Evolutionary conservation across 2,113 vertebrate species (phyloP).

Genomic region (Gnathonemus longibarbis): DNA sequence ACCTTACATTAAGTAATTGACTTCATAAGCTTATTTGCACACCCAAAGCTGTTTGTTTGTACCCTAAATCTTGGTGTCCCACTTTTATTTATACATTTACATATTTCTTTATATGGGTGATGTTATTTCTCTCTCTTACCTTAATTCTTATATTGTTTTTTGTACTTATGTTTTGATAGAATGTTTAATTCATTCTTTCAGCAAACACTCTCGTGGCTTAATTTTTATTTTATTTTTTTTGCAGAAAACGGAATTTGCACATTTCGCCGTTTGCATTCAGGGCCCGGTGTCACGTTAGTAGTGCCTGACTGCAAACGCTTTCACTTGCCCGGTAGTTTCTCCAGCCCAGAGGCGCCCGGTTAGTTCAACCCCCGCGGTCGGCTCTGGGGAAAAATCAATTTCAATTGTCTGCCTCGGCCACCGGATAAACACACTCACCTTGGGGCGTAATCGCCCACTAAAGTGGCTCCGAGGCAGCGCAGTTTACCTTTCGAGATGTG

Average conservation of each 20-base stretch:
- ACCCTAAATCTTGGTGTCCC: not conserved
- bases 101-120: not conserved
- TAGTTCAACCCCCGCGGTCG: not conserved
- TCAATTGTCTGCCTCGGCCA: not conserved
- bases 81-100: not conserved
- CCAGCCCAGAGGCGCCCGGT: not conserved
- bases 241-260: not conserved
- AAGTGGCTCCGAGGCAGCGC: not conserved
- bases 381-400: constrained; percentile 8
- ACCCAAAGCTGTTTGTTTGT: not conserved
- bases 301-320: not conserved
- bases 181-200: not conserved
- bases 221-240: not conserved
- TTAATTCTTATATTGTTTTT: not conserved
- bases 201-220: not conserved
- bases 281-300: not conserved
- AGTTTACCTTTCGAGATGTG: not conserved
- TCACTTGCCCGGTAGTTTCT: not conserved
- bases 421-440: constrained; percentile 6
- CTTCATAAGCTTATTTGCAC: not conserved
- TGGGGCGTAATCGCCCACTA: not conserved
- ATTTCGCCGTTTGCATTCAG: not conserved
- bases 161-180: not conserved
- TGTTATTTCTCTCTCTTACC: not conserved
- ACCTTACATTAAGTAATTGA: not conserved